Conservation (phyloP, 2,113 vertebrate species). For the Halcyon malimbica region DNA sequence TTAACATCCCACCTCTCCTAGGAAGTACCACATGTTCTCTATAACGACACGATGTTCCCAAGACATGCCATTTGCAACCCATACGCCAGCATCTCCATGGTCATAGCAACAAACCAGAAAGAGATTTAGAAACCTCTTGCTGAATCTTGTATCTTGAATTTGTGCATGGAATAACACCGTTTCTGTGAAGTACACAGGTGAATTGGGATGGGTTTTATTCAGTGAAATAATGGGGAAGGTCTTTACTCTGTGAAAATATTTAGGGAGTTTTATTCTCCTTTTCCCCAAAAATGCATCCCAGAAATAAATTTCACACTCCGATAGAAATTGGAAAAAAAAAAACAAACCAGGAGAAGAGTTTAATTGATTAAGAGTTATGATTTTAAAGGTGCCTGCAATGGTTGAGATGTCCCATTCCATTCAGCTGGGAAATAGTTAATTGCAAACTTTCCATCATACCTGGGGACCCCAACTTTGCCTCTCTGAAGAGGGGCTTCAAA, state of each 20-base stretch:
- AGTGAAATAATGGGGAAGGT: neutral
- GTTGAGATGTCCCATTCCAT: neutral
- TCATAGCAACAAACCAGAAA: neutral
- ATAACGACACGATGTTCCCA: neutral
- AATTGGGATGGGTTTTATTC: neutral
- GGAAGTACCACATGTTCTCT: neutral
- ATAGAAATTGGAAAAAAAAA: neutral
- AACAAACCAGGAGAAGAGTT: neutral
- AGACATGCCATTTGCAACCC: neutral
- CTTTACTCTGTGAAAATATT: neutral
- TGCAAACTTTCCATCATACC: neutral
- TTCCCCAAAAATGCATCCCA: neutral
- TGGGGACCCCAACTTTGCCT: accelerated
- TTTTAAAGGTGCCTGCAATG: neutral
- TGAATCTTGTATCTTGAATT: neutral
- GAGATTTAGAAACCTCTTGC: neutral
- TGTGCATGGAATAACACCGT: neutral
- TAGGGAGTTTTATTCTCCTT: neutral
- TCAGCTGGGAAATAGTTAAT: neutral
- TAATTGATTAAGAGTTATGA: neutral
- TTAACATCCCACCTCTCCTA: neutral
- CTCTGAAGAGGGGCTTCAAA: neutral
- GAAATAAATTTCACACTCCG: neutral
- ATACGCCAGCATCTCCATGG: neutral
- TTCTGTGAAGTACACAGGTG: neutral